Base-by-base conservation (phyloP, 1,140 invertebrate genomes). In the Antheraea pernyi region DNA sequence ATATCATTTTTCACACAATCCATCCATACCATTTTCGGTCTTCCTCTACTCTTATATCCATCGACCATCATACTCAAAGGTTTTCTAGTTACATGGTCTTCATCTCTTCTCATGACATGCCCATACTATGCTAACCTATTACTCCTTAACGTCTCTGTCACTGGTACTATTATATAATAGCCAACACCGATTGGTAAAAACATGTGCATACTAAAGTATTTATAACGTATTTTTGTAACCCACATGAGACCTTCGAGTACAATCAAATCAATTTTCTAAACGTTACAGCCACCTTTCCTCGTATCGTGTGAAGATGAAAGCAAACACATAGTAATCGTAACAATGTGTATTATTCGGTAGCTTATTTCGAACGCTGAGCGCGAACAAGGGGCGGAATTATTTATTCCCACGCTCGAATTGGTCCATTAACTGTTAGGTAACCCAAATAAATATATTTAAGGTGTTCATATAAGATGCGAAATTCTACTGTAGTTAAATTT, bases 321-420 rank as follows among this genome's bases (percentile, higher is more conserved):
- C 22, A 60, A 60, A 60, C 39, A 65, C 16, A 19, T 19, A 5
- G 18, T 65, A 53, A 64, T 58, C 8, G 61, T 18, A 37, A 69
- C 30, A 37, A 69, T 13, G 46, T 60, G 22, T 65, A 59, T 65
- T 60, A 60, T 60, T 60, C 9, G 19, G 59, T 18, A 60, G 59
- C 59, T 60, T 53, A 53, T 53, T 53, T 30, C 59, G 59, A 60
- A 53, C 46, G 19, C 59, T 53, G 59, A 75, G 74, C 75, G 74
- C 77, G 74, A 76, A 60, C 67, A 61, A 59, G 37, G 46, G 68
- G 68, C 71, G 67, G 72, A 75, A 82, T 81, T 83, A 79, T 80
- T 81, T 80, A 83, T 80, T 78, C 76, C 73, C 71, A 74, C 70
- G 75, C 73, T 77, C 69, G 16, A 70, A 73, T 67, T 65, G 65